Evolutionary conservation across 2,113 vertebrate species (phyloP).

Genomic region (Coregonus clupeaformis): DNA sequence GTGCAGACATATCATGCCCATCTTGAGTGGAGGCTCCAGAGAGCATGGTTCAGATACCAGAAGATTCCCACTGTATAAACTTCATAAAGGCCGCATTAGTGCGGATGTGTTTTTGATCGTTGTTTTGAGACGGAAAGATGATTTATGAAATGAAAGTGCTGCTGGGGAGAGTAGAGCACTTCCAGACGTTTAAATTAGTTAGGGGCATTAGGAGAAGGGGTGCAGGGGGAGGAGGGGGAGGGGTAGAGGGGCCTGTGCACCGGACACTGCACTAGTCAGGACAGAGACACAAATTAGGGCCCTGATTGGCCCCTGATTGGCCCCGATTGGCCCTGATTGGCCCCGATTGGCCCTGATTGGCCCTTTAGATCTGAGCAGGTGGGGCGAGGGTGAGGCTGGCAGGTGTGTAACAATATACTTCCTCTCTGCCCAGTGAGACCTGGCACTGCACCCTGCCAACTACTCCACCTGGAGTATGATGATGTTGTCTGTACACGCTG

Average conservation of each 20-base stretch:
- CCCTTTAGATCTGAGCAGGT: background rate
- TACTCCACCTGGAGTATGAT: too few species aligned
- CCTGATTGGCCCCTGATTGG: background rate
- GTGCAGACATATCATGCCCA: constrained; percentile 40
- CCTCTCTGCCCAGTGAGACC: background rate
- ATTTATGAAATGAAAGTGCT: constrained; percentile 61
- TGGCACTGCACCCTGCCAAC: too few species aligned
- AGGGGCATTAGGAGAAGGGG: too few species aligned
- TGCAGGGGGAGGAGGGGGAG: too few species aligned
- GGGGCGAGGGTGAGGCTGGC: background rate
- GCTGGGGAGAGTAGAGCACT: constrained; percentile 50
- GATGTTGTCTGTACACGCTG: too few species aligned
- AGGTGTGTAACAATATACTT: background rate
- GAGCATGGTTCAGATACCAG: constrained; percentile 43
- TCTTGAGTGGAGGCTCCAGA: constrained; percentile 35
- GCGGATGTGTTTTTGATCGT: constrained; percentile 50
- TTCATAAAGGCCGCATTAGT: constrained; percentile 56
- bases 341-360: background rate
- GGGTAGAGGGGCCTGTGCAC: constrained; percentile 31
- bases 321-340: too few species aligned
- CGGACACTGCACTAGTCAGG: constrained; percentile 37
- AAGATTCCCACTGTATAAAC: constrained; percentile 40
- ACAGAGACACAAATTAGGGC: constrained; percentile 11
- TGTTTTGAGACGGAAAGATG: constrained; percentile 53
- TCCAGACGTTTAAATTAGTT: constrained; percentile 74